phyloP scores from a whole-genome alignment of 2,888 invertebrate genomes.

The Xylota sylvarum region DNA sequence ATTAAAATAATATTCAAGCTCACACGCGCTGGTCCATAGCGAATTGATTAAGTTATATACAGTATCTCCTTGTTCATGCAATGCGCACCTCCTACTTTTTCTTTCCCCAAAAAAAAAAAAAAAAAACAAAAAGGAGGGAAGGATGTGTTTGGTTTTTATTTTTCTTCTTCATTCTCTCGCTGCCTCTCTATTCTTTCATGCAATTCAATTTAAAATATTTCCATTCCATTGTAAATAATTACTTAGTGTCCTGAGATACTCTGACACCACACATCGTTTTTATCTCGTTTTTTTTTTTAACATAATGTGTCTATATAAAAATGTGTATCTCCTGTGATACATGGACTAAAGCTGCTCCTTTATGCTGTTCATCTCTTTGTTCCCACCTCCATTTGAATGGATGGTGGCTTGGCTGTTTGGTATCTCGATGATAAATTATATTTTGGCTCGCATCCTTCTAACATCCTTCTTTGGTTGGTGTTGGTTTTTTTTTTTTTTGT shows the following conservation, averaged over 20 bases:
- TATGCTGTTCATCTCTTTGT: conserved; percentile 60
- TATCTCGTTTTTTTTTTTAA: conserved; percentile 51
- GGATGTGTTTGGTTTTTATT: conserved; percentile 49
- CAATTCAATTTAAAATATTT: conserved; percentile 75
- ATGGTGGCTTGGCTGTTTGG: conserved; percentile 59
- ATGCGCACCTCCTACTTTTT: conserved; percentile 27
- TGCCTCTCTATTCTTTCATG: conserved; percentile 52
- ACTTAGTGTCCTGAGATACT: conserved; percentile 68
- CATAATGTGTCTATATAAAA: conserved; percentile 58
- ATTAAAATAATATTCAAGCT: conserved; percentile 70
- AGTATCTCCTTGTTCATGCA: conserved; percentile 13
- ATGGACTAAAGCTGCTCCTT: conserved; percentile 49
- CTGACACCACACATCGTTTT: conserved; percentile 75
- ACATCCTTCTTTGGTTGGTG: conserved; percentile 60
- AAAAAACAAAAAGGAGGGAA: conserved; percentile 19
- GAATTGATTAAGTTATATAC: conserved; percentile 74
- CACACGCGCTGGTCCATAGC: conserved; percentile 56
- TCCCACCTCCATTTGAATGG: conserved; percentile 64
- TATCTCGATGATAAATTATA: conserved; percentile 77
- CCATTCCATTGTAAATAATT: conserved; percentile 76
- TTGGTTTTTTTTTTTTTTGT: conserved; percentile 29
- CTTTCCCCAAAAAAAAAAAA: too few species aligned
- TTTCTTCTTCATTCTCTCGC: conserved; percentile 1
- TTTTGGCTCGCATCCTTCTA: conserved; percentile 76
- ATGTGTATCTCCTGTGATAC: conserved; percentile 64